phyloP scores from a whole-genome alignment of 2,113 vertebrate genomes.

The Cephalopterus ornatus region DNA sequence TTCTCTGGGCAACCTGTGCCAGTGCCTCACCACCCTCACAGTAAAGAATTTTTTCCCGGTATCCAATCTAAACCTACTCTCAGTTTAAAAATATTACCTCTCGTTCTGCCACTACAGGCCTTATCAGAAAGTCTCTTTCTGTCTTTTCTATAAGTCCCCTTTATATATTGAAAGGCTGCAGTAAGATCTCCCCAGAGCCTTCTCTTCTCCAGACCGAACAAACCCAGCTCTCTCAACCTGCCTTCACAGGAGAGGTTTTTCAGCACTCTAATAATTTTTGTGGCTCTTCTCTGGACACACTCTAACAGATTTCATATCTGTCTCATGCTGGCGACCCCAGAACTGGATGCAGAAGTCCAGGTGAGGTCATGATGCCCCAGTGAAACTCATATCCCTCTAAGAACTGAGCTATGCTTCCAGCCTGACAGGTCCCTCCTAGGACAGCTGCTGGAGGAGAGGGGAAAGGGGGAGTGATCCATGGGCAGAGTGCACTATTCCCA shows the following conservation, averaged over 20 bases:
- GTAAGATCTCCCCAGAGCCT: background rate
- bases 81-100: background rate
- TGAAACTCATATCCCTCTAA: background rate
- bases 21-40: background rate
- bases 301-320: background rate
- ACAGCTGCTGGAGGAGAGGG: background rate
- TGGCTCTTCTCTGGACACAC: background rate
- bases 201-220: background rate
- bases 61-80: background rate
- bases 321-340: background rate
- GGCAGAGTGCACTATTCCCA: background rate
- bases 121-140: background rate
- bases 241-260: background rate
- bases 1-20: background rate
- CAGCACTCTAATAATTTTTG: background rate
- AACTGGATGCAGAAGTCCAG: background rate
- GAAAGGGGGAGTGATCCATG: background rate
- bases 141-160: background rate
- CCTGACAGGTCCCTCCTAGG: background rate
- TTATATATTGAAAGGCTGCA: background rate
- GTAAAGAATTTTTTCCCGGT: background rate
- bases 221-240: background rate
- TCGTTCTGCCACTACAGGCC: background rate
- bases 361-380: background rate
- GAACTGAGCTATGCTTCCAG: fast-evolving